Conservation (phyloP, 2,888 invertebrate species). For the Drosophila merina region DNA sequence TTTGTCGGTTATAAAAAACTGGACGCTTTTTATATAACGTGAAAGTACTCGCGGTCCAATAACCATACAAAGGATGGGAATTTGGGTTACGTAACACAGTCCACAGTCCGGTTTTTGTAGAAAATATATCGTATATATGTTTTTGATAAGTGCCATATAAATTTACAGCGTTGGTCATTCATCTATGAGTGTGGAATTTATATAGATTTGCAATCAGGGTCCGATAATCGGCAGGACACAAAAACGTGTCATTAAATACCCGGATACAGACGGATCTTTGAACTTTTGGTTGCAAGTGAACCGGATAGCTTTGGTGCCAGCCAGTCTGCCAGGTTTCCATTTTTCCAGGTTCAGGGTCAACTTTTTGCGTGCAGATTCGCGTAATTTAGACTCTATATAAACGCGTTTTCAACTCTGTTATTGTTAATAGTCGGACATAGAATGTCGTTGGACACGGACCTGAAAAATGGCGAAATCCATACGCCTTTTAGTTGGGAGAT, state of each 20-base stretch:
- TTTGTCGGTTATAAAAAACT: constrained; percentile 51
- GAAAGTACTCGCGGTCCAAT: constrained; percentile 61
- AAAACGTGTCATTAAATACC: constrained; percentile 32
- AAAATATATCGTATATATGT: constrained; percentile 43
- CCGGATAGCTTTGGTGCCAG: constrained; percentile 43
- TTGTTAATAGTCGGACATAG: constrained; percentile 36
- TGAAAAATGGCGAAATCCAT: constrained; percentile 22
- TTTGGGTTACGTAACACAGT: constrained; percentile 49
- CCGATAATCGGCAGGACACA: constrained; percentile 29
- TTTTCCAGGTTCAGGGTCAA: constrained; percentile 50
- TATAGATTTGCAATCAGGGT: constrained; percentile 8
- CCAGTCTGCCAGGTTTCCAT: constrained; percentile 51
- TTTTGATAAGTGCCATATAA: constrained; percentile 45
- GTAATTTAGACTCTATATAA: constrained; percentile 50
- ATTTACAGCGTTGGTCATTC: neutral
- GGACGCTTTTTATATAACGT: constrained; percentile 35
- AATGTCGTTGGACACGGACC: constrained; percentile 44
- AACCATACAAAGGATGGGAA: constrained; percentile 58
- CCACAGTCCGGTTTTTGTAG: constrained; percentile 34
- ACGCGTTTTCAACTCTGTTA: constrained; percentile 21
- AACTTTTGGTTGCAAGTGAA: constrained; percentile 21
- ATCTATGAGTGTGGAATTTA: constrained; percentile 6
- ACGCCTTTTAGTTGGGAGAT: constrained; percentile 65
- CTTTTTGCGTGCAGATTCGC: constrained; percentile 53
- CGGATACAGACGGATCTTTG: constrained; percentile 22